Percentiles rank a stretch among this genome's conserved stretches.
These are phyloP conservation scores for Autographa gamma DNA, from an alignment of 2,888 invertebrate genomes.

Conservation along the genomic window DNA sequence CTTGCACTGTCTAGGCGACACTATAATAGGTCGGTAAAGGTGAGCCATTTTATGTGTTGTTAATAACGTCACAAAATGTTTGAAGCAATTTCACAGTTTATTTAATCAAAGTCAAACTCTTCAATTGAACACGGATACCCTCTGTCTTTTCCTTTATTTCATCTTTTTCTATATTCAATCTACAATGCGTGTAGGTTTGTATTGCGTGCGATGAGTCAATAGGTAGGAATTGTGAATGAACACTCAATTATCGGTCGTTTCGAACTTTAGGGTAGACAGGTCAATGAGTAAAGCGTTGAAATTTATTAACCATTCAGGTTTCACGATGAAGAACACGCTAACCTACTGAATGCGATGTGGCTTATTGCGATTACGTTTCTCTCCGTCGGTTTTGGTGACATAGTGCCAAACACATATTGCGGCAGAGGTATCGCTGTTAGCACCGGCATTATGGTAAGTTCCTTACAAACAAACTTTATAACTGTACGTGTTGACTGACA, in stretches of 20 bases:
- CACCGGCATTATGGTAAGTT: slow-evolving; percentile 99
- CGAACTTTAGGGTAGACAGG: slow-evolving; percentile 60
- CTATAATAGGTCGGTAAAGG: slow-evolving; percentile 81
- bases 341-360: slow-evolving; percentile 99
- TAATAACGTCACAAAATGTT: slow-evolving; percentile 67
- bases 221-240: slow-evolving; percentile 68
- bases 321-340: slow-evolving; percentile 99
- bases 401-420: slow-evolving; percentile 99
- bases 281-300: slow-evolving; percentile 79
- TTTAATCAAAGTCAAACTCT: slow-evolving; percentile 88
- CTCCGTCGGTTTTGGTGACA: slow-evolving; percentile 99
- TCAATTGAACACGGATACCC: slow-evolving; percentile 67
- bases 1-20: slow-evolving; percentile 79
- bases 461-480: slow-evolving; percentile 72
- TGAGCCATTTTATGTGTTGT: slow-evolving; percentile 88
- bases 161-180: slow-evolving; percentile 65
- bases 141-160: slow-evolving; percentile 69
- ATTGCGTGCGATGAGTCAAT: slow-evolving; percentile 61
- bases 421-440: slow-evolving; percentile 99
- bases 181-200: slow-evolving; percentile 53
- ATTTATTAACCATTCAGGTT: slow-evolving; percentile 93
- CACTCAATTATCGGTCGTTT: slow-evolving; percentile 60
- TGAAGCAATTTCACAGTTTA: slow-evolving; percentile 74
- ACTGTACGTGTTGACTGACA: slow-evolving; percentile 85
- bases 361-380: slow-evolving; percentile 99